phyloP scores from a whole-genome alignment of 1,140 invertebrate genomes.

The Anastatus disparis region DNA sequence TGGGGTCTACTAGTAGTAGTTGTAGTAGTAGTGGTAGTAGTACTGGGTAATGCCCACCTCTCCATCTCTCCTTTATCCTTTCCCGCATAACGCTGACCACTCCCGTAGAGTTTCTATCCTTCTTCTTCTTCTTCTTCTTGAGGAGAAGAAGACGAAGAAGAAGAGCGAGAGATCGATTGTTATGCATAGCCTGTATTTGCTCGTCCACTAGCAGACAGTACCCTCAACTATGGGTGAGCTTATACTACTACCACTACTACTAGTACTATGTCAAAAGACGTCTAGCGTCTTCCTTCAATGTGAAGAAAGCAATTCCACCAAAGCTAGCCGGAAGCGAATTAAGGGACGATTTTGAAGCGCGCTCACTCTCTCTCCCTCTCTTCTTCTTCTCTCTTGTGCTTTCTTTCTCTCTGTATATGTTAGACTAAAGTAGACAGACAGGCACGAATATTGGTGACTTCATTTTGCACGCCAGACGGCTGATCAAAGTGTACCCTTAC shows the following conservation, averaged over 20 bases:
- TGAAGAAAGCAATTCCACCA: conserved; percentile 47
- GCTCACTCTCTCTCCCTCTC: no score
- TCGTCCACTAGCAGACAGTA: conserved; percentile 37
- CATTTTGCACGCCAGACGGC: not conserved
- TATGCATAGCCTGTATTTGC: conserved; percentile 69
- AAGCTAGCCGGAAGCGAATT: conserved; percentile 30
- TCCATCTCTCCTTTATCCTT: conserved; percentile 31
- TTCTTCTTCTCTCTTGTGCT: no score
- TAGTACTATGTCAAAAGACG: no score
- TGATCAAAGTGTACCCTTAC: conserved; percentile 29
- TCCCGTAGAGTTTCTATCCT: conserved; percentile 50
- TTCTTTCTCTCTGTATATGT: no score
- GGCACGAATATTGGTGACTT: conserved; percentile 23
- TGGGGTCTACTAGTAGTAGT: no score
- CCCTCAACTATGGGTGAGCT: no score
- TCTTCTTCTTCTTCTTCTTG: no score
- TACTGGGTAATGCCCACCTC: no score
- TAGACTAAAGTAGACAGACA: no score
- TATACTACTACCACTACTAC: no score
- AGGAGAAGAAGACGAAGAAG: no score
- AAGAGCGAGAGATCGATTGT: conserved; percentile 67
- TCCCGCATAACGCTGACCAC: conserved; percentile 37
- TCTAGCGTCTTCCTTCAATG: not conserved
- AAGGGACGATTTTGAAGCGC: conserved; percentile 10
- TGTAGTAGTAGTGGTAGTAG: no score